Percentiles rank a stretch among this genome's conserved stretches.
phyloP scores from a whole-genome alignment of 2,797 vertebrate genomes.

The Sternarchorhynchus goeldii region DNA sequence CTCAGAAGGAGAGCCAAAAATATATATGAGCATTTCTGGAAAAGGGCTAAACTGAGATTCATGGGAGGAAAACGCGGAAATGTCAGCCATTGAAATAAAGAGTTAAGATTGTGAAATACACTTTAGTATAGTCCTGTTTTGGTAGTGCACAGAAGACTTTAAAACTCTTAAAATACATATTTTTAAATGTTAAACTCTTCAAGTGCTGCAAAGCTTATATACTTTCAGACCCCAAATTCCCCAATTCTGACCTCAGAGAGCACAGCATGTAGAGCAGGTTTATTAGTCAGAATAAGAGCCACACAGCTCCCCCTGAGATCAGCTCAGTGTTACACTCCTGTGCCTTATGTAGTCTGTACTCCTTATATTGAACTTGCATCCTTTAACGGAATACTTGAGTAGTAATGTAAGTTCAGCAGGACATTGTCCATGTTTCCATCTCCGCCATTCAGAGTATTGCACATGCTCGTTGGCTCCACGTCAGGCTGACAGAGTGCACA shows the following conservation, averaged over 20 bases:
- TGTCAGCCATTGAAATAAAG: not conserved
- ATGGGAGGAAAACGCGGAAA: not conserved
- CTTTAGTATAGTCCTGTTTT: no score
- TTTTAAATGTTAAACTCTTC: no score
- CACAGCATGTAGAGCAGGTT: not conserved
- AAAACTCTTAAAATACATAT: no score
- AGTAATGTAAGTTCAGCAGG: slow-evolving; percentile 8
- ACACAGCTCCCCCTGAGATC: not conserved
- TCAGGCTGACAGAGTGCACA: slow-evolving; percentile 10
- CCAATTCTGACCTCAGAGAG: not conserved
- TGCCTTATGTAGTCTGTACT: no score
- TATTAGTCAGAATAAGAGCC: not conserved
- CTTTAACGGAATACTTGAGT: not conserved
- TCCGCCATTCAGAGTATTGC: slow-evolving; percentile 6
- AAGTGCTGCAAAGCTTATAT: no score
- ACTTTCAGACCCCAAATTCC: not conserved
- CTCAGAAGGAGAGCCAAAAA: slow-evolving; percentile 1
- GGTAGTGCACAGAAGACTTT: no score
- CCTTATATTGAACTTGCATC: no score
- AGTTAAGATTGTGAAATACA: not conserved
- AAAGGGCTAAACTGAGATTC: not conserved
- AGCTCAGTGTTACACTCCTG: no score
- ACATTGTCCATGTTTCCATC: not conserved
- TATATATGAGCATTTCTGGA: not conserved
- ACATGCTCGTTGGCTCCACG: not conserved